Evolutionary conservation across 2,888 invertebrate genomes (phyloP).

Genomic region (Polyommatus iphigenia): DNA sequence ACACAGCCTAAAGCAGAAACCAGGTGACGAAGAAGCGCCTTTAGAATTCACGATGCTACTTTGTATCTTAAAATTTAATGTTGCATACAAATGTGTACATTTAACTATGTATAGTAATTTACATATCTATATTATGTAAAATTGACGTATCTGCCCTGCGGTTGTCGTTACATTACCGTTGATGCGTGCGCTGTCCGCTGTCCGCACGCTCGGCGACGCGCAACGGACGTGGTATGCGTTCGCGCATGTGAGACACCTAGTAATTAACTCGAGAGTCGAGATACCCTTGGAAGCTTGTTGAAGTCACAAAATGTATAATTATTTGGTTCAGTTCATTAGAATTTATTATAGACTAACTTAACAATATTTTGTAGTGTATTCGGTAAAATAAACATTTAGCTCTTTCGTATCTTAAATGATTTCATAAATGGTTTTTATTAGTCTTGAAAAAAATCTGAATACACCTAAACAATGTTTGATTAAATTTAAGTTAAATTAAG

Average conservation of each 20-base stretch:
- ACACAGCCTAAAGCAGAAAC: too few relatives aligned
- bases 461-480: background rate
- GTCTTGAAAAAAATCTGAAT: too few relatives aligned
- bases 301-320: background rate
- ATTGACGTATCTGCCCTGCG: slow-evolving; percentile 18
- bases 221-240: slow-evolving; percentile 49
- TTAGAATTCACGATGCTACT: too few relatives aligned
- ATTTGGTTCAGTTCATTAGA: background rate
- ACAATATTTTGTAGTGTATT: background rate
- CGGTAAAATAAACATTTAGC: too few relatives aligned
- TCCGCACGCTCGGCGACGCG: slow-evolving; percentile 44
- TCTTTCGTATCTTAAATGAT: too few relatives aligned
- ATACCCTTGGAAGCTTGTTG: background rate
- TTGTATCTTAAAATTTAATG: too few relatives aligned
- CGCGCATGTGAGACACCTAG: slow-evolving; percentile 37
- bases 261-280: slow-evolving; percentile 2
- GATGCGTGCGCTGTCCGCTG: slow-evolving; percentile 42
- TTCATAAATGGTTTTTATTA: too few relatives aligned
- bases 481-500: background rate
- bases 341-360: background rate
- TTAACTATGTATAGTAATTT: too few relatives aligned
- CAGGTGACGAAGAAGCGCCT: too few relatives aligned
- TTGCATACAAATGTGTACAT: too few relatives aligned
- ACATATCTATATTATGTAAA: background rate
- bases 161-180: slow-evolving; percentile 39